Percentiles rank a stretch among this genome's conserved stretches.
These are phyloP conservation scores for Lanius ludovicianus DNA, from an alignment of 2,113 vertebrate genomes.

Conservation along the genomic window DNA sequence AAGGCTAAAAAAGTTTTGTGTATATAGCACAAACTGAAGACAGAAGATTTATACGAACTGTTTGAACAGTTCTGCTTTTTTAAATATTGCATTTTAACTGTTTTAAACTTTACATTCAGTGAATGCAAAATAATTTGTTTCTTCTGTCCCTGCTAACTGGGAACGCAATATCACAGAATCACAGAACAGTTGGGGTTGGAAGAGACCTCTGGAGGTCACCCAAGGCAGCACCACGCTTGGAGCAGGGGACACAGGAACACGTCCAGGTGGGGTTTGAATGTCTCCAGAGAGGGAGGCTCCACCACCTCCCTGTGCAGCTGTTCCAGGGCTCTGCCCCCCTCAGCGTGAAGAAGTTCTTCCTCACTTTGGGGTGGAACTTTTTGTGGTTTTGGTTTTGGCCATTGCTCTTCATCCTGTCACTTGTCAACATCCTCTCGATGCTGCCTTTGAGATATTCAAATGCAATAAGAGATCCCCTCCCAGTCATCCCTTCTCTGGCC, in stretches of 20 bases:
- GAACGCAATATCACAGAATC: neutral
- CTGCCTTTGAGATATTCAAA: neutral
- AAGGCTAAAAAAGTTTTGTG: neutral
- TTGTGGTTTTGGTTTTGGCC: neutral
- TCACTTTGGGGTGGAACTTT: neutral
- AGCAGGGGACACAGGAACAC: neutral
- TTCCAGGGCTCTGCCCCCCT: neutral
- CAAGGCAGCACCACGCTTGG: neutral
- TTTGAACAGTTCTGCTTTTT: neutral
- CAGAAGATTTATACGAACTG: neutral
- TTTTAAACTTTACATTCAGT: neutral
- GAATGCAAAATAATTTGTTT: neutral
- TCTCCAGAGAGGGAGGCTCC: neutral
- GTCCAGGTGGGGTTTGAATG: neutral
- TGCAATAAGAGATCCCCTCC: neutral
- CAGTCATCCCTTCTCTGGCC: too few species aligned
- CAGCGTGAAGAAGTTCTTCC: neutral
- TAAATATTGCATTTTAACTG: neutral
- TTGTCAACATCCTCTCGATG: too few species aligned
- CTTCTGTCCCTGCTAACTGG: neutral
- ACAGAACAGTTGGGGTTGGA: neutral
- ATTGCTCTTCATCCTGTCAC: neutral
- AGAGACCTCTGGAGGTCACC: neutral
- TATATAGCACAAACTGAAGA: neutral
- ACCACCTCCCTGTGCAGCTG: neutral